A percentile compares a stretch with the other conserved stretches of the same genome.
Conservation (phyloP, 2,113 vertebrate species). For the Myrmecobius fasciatus region DNA sequence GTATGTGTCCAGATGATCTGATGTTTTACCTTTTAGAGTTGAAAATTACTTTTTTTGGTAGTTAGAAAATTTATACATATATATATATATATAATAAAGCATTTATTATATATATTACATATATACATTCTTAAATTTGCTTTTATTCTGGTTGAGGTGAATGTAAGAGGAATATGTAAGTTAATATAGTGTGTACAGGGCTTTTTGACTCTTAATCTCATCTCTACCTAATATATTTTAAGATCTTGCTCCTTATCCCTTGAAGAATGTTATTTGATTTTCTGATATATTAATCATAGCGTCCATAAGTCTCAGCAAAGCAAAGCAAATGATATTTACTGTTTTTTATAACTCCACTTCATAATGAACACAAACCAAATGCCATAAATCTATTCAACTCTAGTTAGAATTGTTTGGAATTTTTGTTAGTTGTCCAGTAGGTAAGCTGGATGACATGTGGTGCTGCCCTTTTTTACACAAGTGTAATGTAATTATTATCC, state of each 20-base stretch:
- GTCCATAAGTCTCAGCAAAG: slow-evolving; percentile 85
- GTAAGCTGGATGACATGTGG: slow-evolving; percentile 82
- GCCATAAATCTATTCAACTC: slow-evolving; percentile 85
- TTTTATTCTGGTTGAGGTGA: slow-evolving; percentile 84
- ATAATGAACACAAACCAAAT: slow-evolving; percentile 85
- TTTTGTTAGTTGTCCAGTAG: slow-evolving; percentile 82
- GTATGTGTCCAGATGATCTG: slow-evolving; percentile 66
- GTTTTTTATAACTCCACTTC: slow-evolving; percentile 84
- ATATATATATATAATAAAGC: slow-evolving; percentile 83
- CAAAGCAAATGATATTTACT: slow-evolving; percentile 84
- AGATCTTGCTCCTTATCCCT: slow-evolving; percentile 74
- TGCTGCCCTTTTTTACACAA: slow-evolving; percentile 86
- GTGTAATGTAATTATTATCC: slow-evolving; percentile 79
- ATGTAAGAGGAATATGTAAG: slow-evolving; percentile 84
- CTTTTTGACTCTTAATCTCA: slow-evolving; percentile 77
- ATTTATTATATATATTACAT: slow-evolving; percentile 84
- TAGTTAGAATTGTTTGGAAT: slow-evolving; percentile 81
- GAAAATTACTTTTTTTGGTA: slow-evolving; percentile 82
- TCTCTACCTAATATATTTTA: slow-evolving; percentile 75
- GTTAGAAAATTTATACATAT: slow-evolving; percentile 84
- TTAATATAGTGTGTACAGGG: slow-evolving; percentile 78
- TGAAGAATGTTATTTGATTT: slow-evolving; percentile 81
- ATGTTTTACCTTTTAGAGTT: slow-evolving; percentile 79
- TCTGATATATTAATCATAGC: slow-evolving; percentile 76
- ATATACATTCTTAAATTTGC: slow-evolving; percentile 85